Conservation (phyloP, 1,140 invertebrate genomes). For the Dolichoris vasculosae region DNA sequence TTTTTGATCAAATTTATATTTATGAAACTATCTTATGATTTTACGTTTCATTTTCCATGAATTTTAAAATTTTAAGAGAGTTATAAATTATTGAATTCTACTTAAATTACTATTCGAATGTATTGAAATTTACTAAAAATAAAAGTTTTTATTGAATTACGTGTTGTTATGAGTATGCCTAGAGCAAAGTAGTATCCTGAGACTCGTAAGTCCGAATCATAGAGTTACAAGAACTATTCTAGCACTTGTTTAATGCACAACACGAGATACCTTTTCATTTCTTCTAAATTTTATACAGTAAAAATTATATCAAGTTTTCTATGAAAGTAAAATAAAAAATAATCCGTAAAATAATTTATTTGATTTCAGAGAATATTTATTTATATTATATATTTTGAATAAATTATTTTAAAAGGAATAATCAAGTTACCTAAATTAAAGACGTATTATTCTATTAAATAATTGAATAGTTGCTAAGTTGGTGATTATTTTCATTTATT, state of each 20-base stretch:
- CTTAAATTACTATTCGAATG: neutral
- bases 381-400: neutral
- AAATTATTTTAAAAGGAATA: neutral
- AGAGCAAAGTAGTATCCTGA: neutral
- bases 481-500: too few species aligned
- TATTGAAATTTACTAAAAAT: neutral
- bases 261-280: neutral
- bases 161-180: neutral
- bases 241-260: conserved; percentile 3
- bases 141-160: neutral
- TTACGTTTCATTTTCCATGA: too few species aligned
- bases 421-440: neutral
- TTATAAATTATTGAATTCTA: neutral
- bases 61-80: too few species aligned
- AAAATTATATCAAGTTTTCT: neutral
- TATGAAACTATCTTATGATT: too few species aligned
- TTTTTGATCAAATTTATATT: too few species aligned
- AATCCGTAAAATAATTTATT: neutral
- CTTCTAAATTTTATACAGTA: neutral
- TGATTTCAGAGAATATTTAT: neutral
- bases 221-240: neutral
- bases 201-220: neutral
- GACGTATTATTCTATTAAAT: neutral
- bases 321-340: neutral
- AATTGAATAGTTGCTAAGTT: too few species aligned